A percentile compares a stretch with the other conserved stretches of the same genome.
These are phyloP conservation scores for Pelusios castaneus DNA, from an alignment of 2,113 vertebrate genomes.

Conservation along the genomic window DNA sequence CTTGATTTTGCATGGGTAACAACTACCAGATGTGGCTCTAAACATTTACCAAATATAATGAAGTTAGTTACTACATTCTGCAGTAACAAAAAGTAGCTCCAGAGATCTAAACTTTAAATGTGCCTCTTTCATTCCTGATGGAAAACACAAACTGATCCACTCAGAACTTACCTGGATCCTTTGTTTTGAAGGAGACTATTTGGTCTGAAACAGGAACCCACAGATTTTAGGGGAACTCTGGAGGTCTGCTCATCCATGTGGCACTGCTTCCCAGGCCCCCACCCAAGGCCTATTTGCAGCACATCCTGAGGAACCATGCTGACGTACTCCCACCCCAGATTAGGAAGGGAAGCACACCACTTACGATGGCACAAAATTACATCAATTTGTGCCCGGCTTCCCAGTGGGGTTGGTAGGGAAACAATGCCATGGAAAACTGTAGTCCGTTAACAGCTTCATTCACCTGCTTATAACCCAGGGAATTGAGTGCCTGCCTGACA, in stretches of 20 bases:
- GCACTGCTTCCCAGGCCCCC: too few species aligned
- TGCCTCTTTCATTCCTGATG: neutral
- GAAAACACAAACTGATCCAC: neutral
- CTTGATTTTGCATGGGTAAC: neutral
- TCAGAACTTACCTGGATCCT: neutral
- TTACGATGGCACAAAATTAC: too few species aligned
- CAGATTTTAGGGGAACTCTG: fast-evolving
- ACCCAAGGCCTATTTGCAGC: too few species aligned
- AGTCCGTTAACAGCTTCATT: too few species aligned
- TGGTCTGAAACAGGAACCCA: neutral
- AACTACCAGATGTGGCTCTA: neutral
- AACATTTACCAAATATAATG: neutral
- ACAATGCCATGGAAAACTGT: too few species aligned
- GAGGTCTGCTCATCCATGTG: neutral
- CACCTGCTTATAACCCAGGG: neutral
- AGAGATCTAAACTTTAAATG: fast-evolving
- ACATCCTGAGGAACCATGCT: too few species aligned
- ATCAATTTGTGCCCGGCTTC: too few species aligned
- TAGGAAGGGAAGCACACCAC: too few species aligned
- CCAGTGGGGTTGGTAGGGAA: too few species aligned
- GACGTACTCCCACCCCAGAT: too few species aligned
- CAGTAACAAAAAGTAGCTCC: neutral
- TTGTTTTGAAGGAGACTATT: neutral
- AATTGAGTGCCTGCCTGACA: neutral
- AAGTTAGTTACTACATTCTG: neutral